Percentiles rank a stretch among this genome's conserved stretches.
phyloP scores from a whole-genome alignment of 2,113 vertebrate species.

The Microcebus lehilahytsara region DNA sequence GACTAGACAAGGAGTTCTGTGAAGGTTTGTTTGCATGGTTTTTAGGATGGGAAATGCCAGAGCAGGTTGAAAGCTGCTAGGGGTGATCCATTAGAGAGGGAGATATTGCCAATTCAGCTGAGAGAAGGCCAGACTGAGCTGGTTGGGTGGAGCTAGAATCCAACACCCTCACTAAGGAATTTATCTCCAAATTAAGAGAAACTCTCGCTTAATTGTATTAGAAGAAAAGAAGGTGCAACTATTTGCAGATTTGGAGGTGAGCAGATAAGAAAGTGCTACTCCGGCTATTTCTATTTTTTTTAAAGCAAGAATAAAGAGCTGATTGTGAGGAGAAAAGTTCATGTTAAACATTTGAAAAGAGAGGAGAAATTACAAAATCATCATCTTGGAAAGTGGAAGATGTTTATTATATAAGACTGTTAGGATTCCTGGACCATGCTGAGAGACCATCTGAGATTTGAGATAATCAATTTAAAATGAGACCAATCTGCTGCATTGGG shows the following conservation, averaged over 20 bases:
- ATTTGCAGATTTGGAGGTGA: not conserved
- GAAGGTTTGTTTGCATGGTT: not conserved
- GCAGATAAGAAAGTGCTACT: not conserved
- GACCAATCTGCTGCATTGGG: not conserved
- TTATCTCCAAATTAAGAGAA: not conserved
- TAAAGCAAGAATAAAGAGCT: not conserved
- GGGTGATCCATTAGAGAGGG: not conserved
- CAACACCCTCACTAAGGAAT: fast-evolving
- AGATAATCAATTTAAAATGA: not conserved
- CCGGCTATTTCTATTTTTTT: not conserved
- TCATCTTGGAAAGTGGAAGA: not conserved
- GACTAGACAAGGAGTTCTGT: not conserved
- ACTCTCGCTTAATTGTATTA: not conserved
- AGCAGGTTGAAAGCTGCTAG: not conserved
- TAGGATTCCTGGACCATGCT: not conserved
- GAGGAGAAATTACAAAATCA: not conserved
- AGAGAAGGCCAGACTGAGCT: not conserved
- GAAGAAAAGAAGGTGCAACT: not conserved
- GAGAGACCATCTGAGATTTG: not conserved
- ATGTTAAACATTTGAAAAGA: not conserved
- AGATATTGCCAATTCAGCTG: not conserved
- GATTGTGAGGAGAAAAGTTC: not conserved
- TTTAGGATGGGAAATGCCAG: not conserved
- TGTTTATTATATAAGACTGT: not conserved
- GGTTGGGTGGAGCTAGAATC: not conserved